Evolutionary conservation across 2,797 vertebrate genomes (phyloP).

Genomic region (Cottoperca gobio): DNA sequence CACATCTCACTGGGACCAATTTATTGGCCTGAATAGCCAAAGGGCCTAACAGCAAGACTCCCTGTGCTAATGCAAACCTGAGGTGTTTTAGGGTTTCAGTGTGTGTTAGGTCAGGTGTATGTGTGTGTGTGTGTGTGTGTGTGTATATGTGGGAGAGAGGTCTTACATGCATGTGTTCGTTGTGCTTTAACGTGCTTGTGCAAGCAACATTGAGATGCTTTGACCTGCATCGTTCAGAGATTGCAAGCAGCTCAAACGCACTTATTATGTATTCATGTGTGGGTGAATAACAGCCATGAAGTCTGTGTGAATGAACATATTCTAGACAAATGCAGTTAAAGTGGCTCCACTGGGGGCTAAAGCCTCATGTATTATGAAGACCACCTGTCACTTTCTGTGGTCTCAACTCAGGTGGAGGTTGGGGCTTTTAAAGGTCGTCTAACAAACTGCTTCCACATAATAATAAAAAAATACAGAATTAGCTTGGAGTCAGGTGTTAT

Average conservation of each 20-base stretch:
- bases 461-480: conserved; percentile 8
- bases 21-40: conserved; percentile 66
- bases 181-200: conserved; percentile 44
- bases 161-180: conserved; percentile 21
- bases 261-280: conserved; percentile 39
- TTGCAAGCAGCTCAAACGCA: conserved; percentile 38
- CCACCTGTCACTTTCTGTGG: conserved; percentile 9
- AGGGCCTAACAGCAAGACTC: conserved; percentile 29
- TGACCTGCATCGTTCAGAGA: conserved; percentile 31
- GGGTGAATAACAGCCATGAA: conserved; percentile 32
- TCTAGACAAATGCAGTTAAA: conserved; percentile 50
- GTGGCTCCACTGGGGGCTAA: conserved; percentile 18
- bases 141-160: not conserved
- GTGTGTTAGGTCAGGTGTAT: conserved; percentile 10
- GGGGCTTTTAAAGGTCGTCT: conserved; percentile 13
- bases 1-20: conserved; percentile 82
- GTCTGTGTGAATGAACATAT: conserved; percentile 33
- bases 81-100: conserved; percentile 11
- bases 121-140: not conserved
- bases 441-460: conserved; percentile 8
- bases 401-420: conserved; percentile 32
- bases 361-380: conserved; percentile 47
- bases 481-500: conserved; percentile 1
- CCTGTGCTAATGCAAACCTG: conserved; percentile 14
- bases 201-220: conserved; percentile 40